Evolutionary conservation across 2,888 invertebrate species (phyloP).

Genomic region (Dolomedes plantarius): DNA sequence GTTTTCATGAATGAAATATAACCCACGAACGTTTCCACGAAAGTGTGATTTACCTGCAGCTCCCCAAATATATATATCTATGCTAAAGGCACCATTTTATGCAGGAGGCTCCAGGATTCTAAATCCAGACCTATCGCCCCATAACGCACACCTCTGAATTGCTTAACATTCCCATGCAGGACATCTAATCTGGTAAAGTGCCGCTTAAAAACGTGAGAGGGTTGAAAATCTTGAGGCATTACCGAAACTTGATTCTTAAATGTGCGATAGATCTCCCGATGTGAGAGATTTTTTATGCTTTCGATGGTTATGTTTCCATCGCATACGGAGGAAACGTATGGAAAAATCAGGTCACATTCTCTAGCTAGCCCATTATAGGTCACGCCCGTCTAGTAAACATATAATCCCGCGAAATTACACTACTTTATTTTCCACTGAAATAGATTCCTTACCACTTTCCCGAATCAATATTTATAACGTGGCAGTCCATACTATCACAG

Average conservation of each 20-base stretch:
- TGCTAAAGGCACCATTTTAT: not conserved
- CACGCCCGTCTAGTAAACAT: not conserved
- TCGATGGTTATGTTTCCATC: not conserved
- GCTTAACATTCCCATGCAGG: not conserved
- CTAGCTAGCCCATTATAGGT: not conserved
- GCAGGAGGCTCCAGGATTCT: not conserved
- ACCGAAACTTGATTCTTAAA: not conserved
- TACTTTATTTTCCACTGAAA: not conserved
- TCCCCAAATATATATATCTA: no score
- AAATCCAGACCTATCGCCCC: not conserved
- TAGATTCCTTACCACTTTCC: no score
- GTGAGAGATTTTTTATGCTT: not conserved
- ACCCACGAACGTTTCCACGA: no score
- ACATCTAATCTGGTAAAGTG: conserved; percentile 10
- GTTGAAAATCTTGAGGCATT: not conserved
- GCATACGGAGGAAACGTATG: not conserved
- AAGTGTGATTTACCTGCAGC: no score
- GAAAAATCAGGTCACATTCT: not conserved
- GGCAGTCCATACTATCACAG: no score
- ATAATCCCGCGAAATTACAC: not conserved
- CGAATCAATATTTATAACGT: no score
- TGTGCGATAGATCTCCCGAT: not conserved
- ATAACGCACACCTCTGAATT: not conserved
- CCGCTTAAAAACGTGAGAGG: conserved; percentile 14
- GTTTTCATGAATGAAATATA: no score